Conservation (phyloP, 2,888 invertebrate species). For the Mamestra brassicae region DNA sequence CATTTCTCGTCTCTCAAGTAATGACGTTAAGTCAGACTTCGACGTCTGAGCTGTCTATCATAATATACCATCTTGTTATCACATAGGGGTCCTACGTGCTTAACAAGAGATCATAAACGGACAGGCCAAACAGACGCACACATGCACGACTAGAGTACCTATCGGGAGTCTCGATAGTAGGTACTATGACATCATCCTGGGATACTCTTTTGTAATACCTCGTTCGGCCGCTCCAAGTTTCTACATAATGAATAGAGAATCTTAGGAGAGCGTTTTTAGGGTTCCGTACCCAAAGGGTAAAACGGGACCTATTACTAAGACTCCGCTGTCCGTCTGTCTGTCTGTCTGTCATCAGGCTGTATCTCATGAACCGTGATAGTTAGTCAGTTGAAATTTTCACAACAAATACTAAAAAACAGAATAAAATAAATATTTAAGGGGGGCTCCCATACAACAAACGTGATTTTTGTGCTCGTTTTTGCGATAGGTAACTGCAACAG, state of each 20-base stretch:
- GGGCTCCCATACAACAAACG: too few relatives aligned
- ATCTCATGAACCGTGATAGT: too few relatives aligned
- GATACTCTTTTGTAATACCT: slow-evolving; percentile 42
- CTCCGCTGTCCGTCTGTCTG: too few relatives aligned
- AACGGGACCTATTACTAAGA: too few relatives aligned
- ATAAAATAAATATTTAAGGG: too few relatives aligned
- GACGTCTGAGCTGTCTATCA: slow-evolving; percentile 81
- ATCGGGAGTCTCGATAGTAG: slow-evolving; percentile 49
- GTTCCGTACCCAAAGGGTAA: too few relatives aligned
- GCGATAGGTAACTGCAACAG: too few relatives aligned
- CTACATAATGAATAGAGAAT: slow-evolving; percentile 11
- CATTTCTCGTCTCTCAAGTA: slow-evolving; percentile 34
- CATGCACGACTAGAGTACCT: slow-evolving; percentile 54
- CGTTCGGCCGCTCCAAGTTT: slow-evolving; percentile 29
- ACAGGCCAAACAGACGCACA: slow-evolving; percentile 58
- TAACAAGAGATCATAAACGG: slow-evolving; percentile 68
- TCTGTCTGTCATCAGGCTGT: too few relatives aligned
- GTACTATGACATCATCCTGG: slow-evolving; percentile 58
- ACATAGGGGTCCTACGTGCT: slow-evolving; percentile 68
- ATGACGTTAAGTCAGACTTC: slow-evolving; percentile 66
- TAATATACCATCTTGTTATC: slow-evolving; percentile 77
- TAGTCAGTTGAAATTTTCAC: too few relatives aligned
- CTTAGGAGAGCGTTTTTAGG: slow-evolving; percentile 13
- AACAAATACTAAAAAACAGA: too few relatives aligned
- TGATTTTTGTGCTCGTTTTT: too few relatives aligned